phyloP scores from a whole-genome alignment of 1,140 invertebrate genomes.

The Aphelenchoides fujianensis region DNA sequence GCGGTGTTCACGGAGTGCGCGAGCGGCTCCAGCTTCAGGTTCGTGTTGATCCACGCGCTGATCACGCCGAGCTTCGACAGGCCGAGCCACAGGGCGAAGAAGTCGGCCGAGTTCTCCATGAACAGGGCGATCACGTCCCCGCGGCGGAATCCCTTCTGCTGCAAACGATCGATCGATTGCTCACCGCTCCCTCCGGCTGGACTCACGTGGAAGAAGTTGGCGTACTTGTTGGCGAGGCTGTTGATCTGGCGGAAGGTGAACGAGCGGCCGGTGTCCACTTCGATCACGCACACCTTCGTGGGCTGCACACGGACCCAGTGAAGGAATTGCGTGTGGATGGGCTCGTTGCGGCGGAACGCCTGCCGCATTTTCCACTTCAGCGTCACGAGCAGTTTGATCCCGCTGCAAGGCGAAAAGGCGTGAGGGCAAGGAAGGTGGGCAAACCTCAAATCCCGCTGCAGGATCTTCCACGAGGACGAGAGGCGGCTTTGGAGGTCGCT shows the following conservation, averaged over 20 bases:
- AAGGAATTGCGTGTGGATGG: conserved; percentile 31
- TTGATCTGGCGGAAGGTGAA: conserved; percentile 38
- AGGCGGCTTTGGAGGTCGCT: no score
- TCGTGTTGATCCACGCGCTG: conserved; percentile 82
- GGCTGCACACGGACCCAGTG: conserved; percentile 24
- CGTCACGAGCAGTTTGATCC: conserved; percentile 24
- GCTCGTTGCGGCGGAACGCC: conserved; percentile 30
- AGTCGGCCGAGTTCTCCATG: conserved; percentile 70
- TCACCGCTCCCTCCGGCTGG: no score
- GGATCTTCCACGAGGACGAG: no score
- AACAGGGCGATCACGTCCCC: conserved; percentile 80
- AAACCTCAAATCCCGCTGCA: no score
- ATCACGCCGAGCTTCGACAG: conserved; percentile 73
- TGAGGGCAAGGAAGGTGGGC: no score
- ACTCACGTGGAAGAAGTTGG: conserved; percentile 40
- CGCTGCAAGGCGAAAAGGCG: conserved; percentile 16
- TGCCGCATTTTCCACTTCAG: conserved; percentile 28
- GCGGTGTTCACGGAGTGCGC: conserved; percentile 68
- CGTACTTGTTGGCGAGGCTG: conserved; percentile 38
- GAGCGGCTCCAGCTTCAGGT: conserved; percentile 74
- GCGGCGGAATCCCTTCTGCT: conserved; percentile 69
- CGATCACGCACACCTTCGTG: conserved; percentile 38
- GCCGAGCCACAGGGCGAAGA: conserved; percentile 61
- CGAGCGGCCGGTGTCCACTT: conserved; percentile 36
- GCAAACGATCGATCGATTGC: no score